These are phyloP conservation scores for Delichon dasypus DNA, from an alignment of 2,797 vertebrate species.

Conservation along the genomic window DNA sequence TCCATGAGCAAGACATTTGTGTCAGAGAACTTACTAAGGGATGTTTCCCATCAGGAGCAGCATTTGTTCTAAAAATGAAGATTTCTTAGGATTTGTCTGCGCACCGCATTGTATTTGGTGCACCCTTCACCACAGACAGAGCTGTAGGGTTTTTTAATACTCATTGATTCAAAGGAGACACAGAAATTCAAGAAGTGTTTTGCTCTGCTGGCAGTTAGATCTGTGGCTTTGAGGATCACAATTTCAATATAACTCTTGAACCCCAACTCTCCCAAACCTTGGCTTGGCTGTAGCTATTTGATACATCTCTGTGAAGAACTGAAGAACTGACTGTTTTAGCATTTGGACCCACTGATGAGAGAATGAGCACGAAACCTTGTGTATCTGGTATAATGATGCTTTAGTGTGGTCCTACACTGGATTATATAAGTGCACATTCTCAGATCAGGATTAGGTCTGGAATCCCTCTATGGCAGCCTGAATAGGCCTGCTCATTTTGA, in stretches of 20 bases:
- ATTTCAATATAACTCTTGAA: not conserved
- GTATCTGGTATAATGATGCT: not conserved
- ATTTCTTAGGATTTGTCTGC: not conserved
- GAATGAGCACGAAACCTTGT: not conserved
- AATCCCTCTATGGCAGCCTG: not conserved
- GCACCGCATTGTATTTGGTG: not conserved
- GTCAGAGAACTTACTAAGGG: not conserved
- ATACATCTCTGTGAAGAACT: not conserved
- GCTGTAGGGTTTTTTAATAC: not conserved
- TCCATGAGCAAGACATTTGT: not conserved
- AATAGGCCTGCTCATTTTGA: constrained; percentile 5
- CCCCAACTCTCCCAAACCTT: not conserved
- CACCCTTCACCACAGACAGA: not conserved
- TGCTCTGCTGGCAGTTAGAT: not conserved
- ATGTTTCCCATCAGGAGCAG: not conserved
- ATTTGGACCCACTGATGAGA: not conserved
- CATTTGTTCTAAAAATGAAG: not conserved
- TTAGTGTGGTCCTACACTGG: not conserved
- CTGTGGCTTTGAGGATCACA: not conserved
- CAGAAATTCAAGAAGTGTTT: not conserved
- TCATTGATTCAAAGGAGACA: not conserved
- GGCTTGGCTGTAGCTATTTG: not conserved
- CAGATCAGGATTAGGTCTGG: not conserved
- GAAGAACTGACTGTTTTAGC: not conserved
- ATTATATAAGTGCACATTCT: not conserved